phyloP scores from a whole-genome alignment of 1,140 invertebrate species.

The Hirudo medicinalis region DNA sequence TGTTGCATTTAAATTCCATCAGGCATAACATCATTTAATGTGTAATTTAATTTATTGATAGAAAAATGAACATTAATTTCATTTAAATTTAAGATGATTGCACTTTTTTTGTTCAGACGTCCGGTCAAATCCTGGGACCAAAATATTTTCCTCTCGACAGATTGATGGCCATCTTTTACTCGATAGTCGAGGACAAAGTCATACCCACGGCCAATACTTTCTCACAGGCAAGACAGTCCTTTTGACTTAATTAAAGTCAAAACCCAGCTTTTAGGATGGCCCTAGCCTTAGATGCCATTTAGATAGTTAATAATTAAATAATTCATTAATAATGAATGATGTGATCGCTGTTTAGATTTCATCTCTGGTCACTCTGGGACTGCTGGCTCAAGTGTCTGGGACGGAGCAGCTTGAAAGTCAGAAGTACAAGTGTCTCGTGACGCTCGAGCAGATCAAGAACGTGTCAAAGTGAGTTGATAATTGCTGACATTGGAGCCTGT shows the following conservation, averaged over 20 bases:
- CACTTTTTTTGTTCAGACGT: conserved; percentile 30
- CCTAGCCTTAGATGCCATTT: too few species aligned
- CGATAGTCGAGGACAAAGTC: conserved; percentile 68
- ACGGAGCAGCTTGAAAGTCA: conserved; percentile 41
- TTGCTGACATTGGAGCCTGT: too few species aligned
- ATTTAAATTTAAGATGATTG: neutral
- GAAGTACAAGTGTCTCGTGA: conserved; percentile 43
- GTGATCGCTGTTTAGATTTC: conserved; percentile 35
- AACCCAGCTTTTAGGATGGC: neutral
- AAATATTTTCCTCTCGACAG: conserved; percentile 68
- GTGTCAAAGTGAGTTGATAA: conserved; percentile 35
- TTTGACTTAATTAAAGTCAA: neutral
- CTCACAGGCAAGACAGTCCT: conserved; percentile 32
- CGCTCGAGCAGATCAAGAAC: conserved; percentile 39
- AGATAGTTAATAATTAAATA: neutral
- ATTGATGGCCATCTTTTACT: conserved; percentile 77
- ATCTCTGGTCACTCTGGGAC: conserved; percentile 39
- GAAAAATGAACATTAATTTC: too few species aligned
- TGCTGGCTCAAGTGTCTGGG: conserved; percentile 36
- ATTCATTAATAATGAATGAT: too few species aligned
- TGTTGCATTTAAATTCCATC: too few species aligned
- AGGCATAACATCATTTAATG: too few species aligned
- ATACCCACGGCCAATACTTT: conserved; percentile 65
- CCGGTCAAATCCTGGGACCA: conserved; percentile 52
- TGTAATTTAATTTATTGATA: too few species aligned